phyloP scores from a whole-genome alignment of 2,113 vertebrate genomes.

The Tylochromis polylepis region DNA sequence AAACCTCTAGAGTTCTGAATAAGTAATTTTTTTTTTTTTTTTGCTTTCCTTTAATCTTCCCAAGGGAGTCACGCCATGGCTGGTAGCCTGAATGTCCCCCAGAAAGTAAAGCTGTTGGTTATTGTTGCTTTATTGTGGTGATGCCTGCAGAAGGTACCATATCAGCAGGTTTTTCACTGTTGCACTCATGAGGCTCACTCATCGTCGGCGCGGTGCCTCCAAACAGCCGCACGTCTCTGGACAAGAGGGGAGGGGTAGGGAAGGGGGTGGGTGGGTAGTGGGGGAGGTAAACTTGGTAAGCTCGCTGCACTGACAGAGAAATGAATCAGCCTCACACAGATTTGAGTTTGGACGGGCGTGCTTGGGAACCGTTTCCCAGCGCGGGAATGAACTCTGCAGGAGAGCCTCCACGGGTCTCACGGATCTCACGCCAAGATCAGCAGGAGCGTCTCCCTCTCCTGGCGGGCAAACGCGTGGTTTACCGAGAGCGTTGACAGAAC shows the following conservation, averaged over 20 bases:
- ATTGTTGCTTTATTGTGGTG: constrained; percentile 78
- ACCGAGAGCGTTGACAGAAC: constrained; percentile 36
- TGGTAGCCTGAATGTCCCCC: constrained; percentile 87
- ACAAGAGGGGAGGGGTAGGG: neutral
- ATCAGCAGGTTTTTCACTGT: constrained; percentile 68
- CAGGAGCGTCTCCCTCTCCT: neutral
- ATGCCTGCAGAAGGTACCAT: constrained; percentile 55
- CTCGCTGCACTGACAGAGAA: constrained; percentile 29
- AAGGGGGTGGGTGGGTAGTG: neutral
- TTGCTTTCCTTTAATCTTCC: constrained; percentile 72
- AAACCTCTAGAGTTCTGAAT: constrained; percentile 52
- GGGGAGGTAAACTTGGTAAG: neutral
- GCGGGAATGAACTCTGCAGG: neutral
- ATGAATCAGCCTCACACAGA: neutral
- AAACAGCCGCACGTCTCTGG: neutral
- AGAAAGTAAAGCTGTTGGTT: constrained; percentile 51
- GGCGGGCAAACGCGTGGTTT: neutral
- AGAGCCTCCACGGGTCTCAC: neutral
- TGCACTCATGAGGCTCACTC: constrained; percentile 55
- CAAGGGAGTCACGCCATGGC: constrained; percentile 98
- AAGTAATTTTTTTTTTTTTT: constrained; percentile 57
- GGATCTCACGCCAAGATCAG: constrained; percentile 16
- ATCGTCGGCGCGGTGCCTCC: neutral
- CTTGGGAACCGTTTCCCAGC: neutral
- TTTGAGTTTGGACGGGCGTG: constrained; percentile 25